phyloP scores from a whole-genome alignment of 1,140 invertebrate genomes.

The Trinorchestia longiramus region DNA sequence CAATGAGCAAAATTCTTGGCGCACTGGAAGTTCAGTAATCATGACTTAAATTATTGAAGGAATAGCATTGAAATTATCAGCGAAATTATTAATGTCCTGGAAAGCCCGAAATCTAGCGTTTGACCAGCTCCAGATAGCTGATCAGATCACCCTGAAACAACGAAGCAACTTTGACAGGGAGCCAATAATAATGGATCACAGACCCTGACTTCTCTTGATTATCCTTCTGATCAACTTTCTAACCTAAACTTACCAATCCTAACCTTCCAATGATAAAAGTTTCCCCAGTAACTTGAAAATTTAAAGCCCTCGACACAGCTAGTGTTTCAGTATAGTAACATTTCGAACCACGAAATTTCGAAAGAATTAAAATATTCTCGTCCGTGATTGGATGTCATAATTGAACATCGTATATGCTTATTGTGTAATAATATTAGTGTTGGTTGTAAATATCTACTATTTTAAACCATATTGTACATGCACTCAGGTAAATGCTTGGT shows the following conservation, averaged over 20 bases:
- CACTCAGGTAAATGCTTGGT: background rate
- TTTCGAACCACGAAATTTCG: background rate
- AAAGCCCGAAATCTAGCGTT: no score
- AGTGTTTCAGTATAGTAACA: background rate
- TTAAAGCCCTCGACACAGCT: background rate
- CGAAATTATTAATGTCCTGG: no score
- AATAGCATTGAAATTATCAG: no score
- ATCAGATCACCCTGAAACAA: background rate
- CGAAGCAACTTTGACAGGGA: background rate
- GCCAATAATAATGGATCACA: background rate
- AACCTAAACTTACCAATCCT: background rate
- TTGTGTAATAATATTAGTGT: background rate
- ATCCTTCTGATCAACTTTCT: background rate
- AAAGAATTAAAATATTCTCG: background rate
- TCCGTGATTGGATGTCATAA: background rate
- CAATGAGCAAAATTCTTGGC: no score
- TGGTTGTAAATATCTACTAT: background rate
- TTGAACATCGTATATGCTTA: background rate
- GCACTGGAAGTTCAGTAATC: no score
- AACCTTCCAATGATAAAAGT: background rate
- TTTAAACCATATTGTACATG: background rate
- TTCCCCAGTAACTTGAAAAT: background rate
- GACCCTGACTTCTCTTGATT: background rate
- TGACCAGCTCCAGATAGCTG: background rate
- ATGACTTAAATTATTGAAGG: no score